Percentiles rank a stretch among this genome's conserved stretches.
These are phyloP conservation scores for Stigmatopora nigra DNA, from an alignment of 2,113 vertebrate species.

Conservation along the genomic window DNA sequence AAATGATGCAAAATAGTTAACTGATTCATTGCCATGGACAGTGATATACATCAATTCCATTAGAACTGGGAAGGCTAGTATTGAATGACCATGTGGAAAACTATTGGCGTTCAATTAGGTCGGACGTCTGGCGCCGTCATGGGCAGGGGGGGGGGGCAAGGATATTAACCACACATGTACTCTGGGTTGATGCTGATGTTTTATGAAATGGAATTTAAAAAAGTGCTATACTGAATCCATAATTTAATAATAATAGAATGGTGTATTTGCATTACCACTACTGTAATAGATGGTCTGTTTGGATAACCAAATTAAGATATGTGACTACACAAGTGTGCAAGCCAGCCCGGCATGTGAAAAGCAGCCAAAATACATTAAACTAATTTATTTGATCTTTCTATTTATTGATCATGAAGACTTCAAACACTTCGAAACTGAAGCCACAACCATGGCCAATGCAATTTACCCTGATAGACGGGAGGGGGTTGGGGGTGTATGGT, in stretches of 20 bases:
- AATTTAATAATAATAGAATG: too few relatives aligned
- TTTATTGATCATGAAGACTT: slow-evolving; percentile 69
- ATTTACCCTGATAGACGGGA: slow-evolving; percentile 44
- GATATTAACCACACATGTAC: slow-evolving; percentile 26
- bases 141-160: slow-evolving; percentile 7
- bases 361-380: slow-evolving; percentile 68
- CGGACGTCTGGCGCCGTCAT: too few relatives aligned
- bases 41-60: too few relatives aligned
- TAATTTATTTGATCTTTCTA: slow-evolving; percentile 67
- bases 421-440: slow-evolving; percentile 63
- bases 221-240: background rate
- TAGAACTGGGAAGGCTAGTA: too few relatives aligned
- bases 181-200: background rate
- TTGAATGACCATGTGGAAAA: too few relatives aligned
- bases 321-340: slow-evolving; percentile 5
- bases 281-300: background rate
- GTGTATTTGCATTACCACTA: background rate
- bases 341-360: slow-evolving; percentile 49
- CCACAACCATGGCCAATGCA: slow-evolving; percentile 52
- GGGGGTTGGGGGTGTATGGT: background rate
- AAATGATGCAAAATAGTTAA: too few relatives aligned
- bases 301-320: background rate
- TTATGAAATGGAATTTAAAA: background rate
- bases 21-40: too few relatives aligned
- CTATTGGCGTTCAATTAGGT: too few relatives aligned